These are phyloP conservation scores for Drosophila sp. DNA, from an alignment of 1,140 invertebrate genomes.

Conservation along the genomic window DNA sequence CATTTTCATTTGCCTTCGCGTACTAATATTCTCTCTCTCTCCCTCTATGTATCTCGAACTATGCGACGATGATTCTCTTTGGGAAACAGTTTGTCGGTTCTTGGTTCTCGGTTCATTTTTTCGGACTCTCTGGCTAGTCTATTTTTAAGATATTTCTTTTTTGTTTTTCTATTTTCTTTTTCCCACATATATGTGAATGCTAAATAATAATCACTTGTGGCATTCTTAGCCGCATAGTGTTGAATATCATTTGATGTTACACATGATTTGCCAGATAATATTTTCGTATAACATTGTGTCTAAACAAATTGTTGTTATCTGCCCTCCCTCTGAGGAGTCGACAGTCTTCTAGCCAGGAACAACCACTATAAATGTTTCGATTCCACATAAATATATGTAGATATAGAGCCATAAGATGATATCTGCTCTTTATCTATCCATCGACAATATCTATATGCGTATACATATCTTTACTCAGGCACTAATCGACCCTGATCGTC, in stretches of 20 bases:
- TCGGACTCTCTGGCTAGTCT: constrained; percentile 38
- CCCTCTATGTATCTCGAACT: constrained; percentile 35
- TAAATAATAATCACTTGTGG: constrained; percentile 82
- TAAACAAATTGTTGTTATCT: constrained; percentile 33
- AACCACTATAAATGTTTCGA: constrained; percentile 22
- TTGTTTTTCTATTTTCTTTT: constrained; percentile 29
- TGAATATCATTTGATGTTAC: constrained; percentile 81
- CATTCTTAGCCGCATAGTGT: constrained; percentile 79
- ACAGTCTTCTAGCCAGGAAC: constrained; percentile 1
- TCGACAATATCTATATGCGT: constrained; percentile 28
- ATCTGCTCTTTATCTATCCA: constrained; percentile 10
- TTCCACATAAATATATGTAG: constrained; percentile 17
- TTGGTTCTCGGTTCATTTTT: constrained; percentile 26
- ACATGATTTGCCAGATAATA: constrained; percentile 78
- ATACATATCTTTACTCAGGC: constrained; percentile 44
- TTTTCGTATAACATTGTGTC: constrained; percentile 35
- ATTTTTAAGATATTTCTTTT: constrained; percentile 47
- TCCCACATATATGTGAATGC: constrained; percentile 55
- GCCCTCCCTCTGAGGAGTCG: constrained; percentile 4
- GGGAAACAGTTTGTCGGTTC: constrained; percentile 3
- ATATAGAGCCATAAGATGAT: constrained; percentile 15
- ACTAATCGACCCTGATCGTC: constrained; percentile 68
- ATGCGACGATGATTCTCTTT: constrained; percentile 8
- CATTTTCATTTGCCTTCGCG: constrained; percentile 51
- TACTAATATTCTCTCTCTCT: constrained; percentile 35